Evolutionary conservation across 1,140 invertebrate species (phyloP).

Genomic region (Dufourea novaeangliae): DNA sequence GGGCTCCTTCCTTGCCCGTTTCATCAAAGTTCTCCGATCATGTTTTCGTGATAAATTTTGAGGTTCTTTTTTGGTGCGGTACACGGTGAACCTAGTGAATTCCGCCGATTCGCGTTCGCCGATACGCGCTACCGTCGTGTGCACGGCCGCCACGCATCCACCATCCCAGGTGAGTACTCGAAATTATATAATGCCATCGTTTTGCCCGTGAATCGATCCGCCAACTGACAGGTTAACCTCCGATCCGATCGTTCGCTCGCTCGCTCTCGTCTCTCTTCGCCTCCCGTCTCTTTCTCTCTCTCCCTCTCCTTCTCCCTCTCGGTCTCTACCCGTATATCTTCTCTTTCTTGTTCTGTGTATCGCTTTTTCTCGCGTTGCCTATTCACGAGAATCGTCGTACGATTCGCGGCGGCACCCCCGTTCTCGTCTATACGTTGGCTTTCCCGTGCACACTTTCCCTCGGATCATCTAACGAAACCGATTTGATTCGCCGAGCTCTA

Average conservation of each 20-base stretch:
- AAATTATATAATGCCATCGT: constrained; percentile 60
- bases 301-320: background rate
- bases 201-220: constrained; percentile 53
- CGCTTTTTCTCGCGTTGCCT: background rate
- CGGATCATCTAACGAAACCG: background rate
- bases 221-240: constrained; percentile 73
- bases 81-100: constrained; percentile 50
- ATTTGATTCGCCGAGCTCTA: background rate
- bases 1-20: constrained; percentile 42
- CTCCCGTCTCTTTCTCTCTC: background rate
- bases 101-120: constrained; percentile 15
- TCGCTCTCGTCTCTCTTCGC: background rate
- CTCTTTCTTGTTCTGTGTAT: background rate
- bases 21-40: constrained; percentile 66
- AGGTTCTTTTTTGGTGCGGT: constrained; percentile 38
- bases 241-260: constrained; percentile 45
- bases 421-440: constrained; percentile 5
- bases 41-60: constrained; percentile 76
- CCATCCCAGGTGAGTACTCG: constrained; percentile 50
- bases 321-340: background rate
- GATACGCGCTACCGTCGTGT: constrained; percentile 11
- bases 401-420: background rate
- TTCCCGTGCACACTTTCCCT: background rate
- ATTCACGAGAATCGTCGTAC: background rate
- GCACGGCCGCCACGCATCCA: constrained; percentile 27